Percentiles rank a stretch among this genome's conserved stretches.
phyloP scores from a whole-genome alignment of 64 coral and sea anemone genomes.

The Pocillopora damicornis region DNA sequence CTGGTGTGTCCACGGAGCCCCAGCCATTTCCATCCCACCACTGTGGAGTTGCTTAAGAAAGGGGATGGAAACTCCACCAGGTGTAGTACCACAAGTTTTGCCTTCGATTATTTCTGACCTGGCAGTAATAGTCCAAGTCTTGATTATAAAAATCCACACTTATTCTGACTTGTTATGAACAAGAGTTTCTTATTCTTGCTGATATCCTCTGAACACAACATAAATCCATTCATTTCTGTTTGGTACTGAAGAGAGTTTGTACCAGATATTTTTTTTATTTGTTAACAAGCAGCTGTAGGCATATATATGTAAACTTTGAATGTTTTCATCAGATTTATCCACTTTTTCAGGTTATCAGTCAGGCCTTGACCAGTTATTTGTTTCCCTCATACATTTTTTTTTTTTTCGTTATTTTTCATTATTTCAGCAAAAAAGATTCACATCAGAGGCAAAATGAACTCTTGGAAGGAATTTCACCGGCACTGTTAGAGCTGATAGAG shows the following conservation, averaged over 20 bases:
- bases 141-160: too few relatives aligned
- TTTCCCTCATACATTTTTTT: neutral
- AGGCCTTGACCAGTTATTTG: neutral
- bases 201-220: too few relatives aligned
- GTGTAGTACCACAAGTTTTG: constrained; percentile 1
- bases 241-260: too few relatives aligned
- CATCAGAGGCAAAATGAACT: constrained; percentile 72
- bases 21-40: constrained; percentile 68
- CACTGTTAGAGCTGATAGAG: constrained; percentile 62
- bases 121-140: too few relatives aligned
- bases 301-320: too few relatives aligned
- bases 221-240: too few relatives aligned
- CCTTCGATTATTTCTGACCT: neutral
- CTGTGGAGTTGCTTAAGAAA: constrained; percentile 58
- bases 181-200: too few relatives aligned
- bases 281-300: too few relatives aligned
- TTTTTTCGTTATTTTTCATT: neutral
- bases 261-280: too few relatives aligned
- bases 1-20: constrained; percentile 64
- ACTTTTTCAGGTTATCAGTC: too few relatives aligned
- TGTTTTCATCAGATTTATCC: too few relatives aligned
- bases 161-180: too few relatives aligned
- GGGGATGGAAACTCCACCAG: constrained; percentile 80
- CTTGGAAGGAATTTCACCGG: constrained; percentile 75
- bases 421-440: constrained; percentile 76